Evolutionary conservation across 2,113 vertebrate genomes (phyloP).

Genomic region (Poeciliopsis occidentalis): DNA sequence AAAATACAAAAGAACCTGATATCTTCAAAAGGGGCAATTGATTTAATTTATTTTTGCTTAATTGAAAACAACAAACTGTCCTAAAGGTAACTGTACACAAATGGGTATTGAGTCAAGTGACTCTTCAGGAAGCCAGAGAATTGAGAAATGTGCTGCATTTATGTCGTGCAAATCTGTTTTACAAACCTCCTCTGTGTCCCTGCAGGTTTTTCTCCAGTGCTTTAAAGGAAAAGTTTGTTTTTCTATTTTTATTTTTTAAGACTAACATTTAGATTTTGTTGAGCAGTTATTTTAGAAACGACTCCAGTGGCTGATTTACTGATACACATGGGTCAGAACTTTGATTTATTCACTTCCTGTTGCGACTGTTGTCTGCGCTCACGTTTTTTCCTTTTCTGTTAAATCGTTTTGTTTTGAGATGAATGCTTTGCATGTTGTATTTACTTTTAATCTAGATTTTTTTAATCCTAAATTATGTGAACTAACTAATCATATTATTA

Average conservation of each 20-base stretch:
- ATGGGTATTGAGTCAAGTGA: not conserved
- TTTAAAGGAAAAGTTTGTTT: slow-evolving; percentile 24
- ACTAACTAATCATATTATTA: slow-evolving; percentile 45
- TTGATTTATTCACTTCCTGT: slow-evolving; percentile 72
- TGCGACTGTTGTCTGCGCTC: slow-evolving; percentile 39
- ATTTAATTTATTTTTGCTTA: not conserved
- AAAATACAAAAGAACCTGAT: not conserved
- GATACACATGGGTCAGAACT: slow-evolving; percentile 56
- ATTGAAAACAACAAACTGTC: slow-evolving; percentile 5
- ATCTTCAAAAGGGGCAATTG: not conserved
- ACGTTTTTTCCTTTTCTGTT: slow-evolving; percentile 20
- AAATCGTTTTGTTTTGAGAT: slow-evolving; percentile 21
- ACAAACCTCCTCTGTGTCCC: not conserved
- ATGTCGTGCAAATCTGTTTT: not conserved
- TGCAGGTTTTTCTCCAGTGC: slow-evolving; percentile 7
- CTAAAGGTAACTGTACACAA: not conserved
- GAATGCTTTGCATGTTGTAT: not conserved
- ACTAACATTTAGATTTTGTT: slow-evolving; percentile 31
- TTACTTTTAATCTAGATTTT: not conserved
- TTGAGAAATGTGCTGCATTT: not conserved
- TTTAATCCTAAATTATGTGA: slow-evolving; percentile 3
- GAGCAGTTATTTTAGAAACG: slow-evolving; percentile 58
- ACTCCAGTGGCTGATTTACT: slow-evolving; percentile 64
- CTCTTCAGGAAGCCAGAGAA: not conserved
- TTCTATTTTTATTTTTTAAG: slow-evolving; percentile 44